These are phyloP conservation scores for Neostethus bicornis DNA, from an alignment of 2,797 vertebrate genomes.

Conservation along the genomic window DNA sequence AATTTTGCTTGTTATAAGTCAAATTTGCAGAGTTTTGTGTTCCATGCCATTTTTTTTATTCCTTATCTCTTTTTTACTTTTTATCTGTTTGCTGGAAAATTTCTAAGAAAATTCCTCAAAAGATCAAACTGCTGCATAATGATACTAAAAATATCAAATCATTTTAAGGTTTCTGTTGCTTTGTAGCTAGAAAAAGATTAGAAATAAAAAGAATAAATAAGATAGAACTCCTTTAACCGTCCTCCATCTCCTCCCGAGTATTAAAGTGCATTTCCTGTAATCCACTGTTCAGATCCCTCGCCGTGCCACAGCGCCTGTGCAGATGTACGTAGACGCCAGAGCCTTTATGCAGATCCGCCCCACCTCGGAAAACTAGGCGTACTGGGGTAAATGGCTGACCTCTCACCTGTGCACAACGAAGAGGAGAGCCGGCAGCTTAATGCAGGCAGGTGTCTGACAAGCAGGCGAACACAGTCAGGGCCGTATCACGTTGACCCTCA, in stretches of 20 bases:
- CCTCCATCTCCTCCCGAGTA: conserved; percentile 43
- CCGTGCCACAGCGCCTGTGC: conserved; percentile 42
- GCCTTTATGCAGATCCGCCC: conserved; percentile 88
- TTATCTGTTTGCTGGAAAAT: conserved; percentile 47
- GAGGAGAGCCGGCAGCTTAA: conserved; percentile 89
- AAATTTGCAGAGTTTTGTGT: conserved; percentile 99
- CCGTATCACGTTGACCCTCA: conserved; percentile 92
- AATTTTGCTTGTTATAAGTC: conserved; percentile 99
- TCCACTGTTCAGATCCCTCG: conserved; percentile 62
- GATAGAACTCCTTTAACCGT: conserved; percentile 18
- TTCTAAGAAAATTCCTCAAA: conserved; percentile 38
- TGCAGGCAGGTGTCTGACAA: conserved; percentile 98
- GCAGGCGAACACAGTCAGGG: conserved; percentile 89
- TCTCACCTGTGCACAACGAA: conserved; percentile 82
- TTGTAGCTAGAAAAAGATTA: conserved; percentile 34
- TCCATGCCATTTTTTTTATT: conserved; percentile 85
- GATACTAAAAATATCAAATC: neutral
- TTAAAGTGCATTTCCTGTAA: conserved; percentile 65
- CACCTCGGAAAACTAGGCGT: conserved; percentile 82
- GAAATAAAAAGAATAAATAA: conserved; percentile 33
- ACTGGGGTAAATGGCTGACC: conserved; percentile 96
- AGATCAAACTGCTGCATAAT: neutral
- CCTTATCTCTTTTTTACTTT: conserved; percentile 5
- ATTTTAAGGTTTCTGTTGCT: conserved; percentile 11
- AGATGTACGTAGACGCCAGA: conserved; percentile 82